A percentile compares a stretch with the other conserved stretches of the same genome.
These are phyloP conservation scores for Heptranchias perlo DNA, from an alignment of 2,113 vertebrate species.

Conservation along the genomic window DNA sequence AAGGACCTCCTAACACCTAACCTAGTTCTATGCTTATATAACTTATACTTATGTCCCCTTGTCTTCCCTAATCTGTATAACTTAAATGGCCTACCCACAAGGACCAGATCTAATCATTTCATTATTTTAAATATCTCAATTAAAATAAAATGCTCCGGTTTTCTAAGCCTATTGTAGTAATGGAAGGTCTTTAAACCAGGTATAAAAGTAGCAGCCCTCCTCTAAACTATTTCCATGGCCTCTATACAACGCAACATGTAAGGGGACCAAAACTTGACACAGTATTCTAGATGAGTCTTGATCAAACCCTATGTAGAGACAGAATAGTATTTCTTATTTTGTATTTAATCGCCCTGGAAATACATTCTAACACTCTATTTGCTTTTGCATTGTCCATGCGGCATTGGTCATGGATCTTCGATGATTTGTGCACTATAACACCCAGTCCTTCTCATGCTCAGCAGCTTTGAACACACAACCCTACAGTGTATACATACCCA, in stretches of 20 bases:
- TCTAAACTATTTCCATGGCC: neutral
- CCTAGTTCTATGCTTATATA: neutral
- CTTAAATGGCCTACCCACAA: neutral
- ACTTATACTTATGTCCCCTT: neutral
- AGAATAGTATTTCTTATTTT: neutral
- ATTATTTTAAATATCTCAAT: neutral
- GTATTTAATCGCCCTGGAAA: neutral
- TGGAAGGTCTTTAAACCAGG: neutral
- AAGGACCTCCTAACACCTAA: neutral
- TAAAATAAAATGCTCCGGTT: neutral
- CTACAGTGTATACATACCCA: no score
- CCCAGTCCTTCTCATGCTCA: neutral
- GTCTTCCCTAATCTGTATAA: neutral
- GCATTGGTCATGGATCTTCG: neutral
- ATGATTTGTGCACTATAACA: neutral
- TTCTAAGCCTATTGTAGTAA: neutral
- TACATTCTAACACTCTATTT: neutral
- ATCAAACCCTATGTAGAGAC: neutral
- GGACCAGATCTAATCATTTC: neutral
- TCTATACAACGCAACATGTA: neutral
- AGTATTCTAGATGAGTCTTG: neutral
- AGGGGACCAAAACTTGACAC: neutral
- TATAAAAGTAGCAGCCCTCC: neutral
- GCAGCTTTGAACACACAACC: neutral
- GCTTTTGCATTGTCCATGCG: neutral